These are phyloP conservation scores for Lathamus discolor DNA, from an alignment of 2,113 vertebrate species.

Conservation along the genomic window DNA sequence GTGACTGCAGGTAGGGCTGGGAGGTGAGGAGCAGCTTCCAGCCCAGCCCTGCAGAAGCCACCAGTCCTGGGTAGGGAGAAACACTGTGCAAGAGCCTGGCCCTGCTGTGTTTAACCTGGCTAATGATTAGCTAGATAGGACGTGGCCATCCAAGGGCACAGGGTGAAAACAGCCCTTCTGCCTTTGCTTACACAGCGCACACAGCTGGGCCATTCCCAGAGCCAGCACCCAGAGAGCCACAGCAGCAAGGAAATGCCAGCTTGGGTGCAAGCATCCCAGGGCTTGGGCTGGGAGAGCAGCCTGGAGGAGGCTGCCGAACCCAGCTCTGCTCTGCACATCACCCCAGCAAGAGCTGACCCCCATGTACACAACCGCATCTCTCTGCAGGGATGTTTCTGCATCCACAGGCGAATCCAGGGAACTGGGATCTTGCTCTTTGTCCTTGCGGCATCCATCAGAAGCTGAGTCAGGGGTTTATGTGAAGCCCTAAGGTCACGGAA, in stretches of 20 bases:
- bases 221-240: not conserved
- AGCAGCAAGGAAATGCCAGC: not conserved
- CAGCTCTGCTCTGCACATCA: not conserved
- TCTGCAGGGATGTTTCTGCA: not conserved
- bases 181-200: conserved; percentile 54
- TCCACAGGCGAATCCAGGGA: not conserved
- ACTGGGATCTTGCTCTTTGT: not conserved
- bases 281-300: not conserved
- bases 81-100: not conserved
- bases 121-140: conserved; percentile 50
- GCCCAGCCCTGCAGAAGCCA: not conserved
- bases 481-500: not conserved
- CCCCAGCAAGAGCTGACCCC: not conserved
- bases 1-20: not conserved
- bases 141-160: conserved; percentile 36
- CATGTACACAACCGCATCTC: fast-evolving
- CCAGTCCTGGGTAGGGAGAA: not conserved
- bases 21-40: not conserved
- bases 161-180: conserved; percentile 37
- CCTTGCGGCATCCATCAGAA: not conserved
- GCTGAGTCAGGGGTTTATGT: not conserved
- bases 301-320: not conserved
- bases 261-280: not conserved
- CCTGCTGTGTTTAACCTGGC: not conserved
- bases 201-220: conserved; percentile 31